Percentiles rank a stretch among this genome's conserved stretches.
These are phyloP conservation scores for Agrotis clavis DNA, from an alignment of 2,888 invertebrate species.

Conservation along the genomic window DNA sequence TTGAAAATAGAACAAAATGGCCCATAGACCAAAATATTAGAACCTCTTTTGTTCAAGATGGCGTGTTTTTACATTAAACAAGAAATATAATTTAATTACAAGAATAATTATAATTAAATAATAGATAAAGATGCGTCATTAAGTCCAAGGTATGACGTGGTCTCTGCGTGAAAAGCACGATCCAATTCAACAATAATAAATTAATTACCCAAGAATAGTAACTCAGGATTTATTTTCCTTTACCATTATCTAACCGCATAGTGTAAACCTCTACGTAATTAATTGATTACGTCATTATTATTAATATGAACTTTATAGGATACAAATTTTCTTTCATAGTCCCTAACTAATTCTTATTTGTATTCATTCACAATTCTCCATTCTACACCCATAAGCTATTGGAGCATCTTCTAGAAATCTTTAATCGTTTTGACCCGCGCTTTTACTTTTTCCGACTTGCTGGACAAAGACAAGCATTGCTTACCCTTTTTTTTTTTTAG, in stretches of 20 bases:
- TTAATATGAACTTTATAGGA: background rate
- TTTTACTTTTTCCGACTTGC: no score
- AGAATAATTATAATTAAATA: background rate
- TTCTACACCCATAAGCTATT: background rate
- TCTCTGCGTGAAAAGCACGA: constrained; percentile 2
- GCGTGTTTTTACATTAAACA: no score
- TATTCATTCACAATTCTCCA: background rate
- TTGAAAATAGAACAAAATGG: no score
- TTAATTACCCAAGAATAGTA: constrained; percentile 14
- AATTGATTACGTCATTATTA: background rate
- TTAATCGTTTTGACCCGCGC: no score
- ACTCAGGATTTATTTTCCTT: background rate
- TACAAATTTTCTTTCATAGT: background rate
- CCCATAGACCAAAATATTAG: no score
- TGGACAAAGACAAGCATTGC: no score
- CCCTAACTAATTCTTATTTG: background rate
- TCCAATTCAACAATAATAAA: background rate
- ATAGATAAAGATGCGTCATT: constrained; percentile 7
- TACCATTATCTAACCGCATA: constrained; percentile 18
- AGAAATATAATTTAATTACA: no score
- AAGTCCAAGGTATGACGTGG: background rate
- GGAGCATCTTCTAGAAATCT: no score
- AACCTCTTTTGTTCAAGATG: no score
- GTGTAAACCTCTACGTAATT: background rate
- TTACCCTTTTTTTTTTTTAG: no score